Evolutionary conservation across 1,140 invertebrate species (phyloP).

Genomic region (Drosophila micromelanica): DNA sequence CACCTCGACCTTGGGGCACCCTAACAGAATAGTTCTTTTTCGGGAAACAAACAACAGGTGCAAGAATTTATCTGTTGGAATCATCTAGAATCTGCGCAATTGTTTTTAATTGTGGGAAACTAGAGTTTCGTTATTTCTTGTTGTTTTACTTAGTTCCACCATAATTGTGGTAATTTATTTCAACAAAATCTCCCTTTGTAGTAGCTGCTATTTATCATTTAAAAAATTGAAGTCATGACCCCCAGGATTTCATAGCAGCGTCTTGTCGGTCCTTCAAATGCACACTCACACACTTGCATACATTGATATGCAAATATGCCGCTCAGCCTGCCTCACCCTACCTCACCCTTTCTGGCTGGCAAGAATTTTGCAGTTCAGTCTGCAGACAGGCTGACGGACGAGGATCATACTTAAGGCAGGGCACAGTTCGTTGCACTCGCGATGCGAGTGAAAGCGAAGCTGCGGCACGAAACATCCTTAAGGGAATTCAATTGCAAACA

Average conservation of each 20-base stretch:
- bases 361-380: constrained; percentile 18
- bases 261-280: constrained; percentile 52
- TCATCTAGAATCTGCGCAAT: constrained; percentile 23
- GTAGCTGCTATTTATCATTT: constrained; percentile 28
- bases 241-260: constrained; percentile 43
- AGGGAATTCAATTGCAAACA: constrained; percentile 50
- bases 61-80: not conserved
- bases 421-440: constrained; percentile 73
- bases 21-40: constrained; percentile 65
- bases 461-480: constrained; percentile 47
- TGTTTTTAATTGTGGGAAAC: constrained; percentile 55
- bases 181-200: constrained; percentile 26
- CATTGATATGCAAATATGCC: constrained; percentile 23
- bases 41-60: constrained; percentile 56
- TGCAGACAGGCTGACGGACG: constrained; percentile 42
- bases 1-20: constrained; percentile 57
- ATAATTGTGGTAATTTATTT: constrained; percentile 28
- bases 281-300: not conserved
- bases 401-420: constrained; percentile 34
- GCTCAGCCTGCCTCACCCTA: not conserved
- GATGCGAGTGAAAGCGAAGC: constrained; percentile 21
- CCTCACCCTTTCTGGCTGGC: not conserved
- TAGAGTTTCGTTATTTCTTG: constrained; percentile 6
- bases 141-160: constrained; percentile 2
- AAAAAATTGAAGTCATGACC: constrained; percentile 69